A percentile compares a stretch with the other conserved stretches of the same genome.
These are phyloP conservation scores for Mesorhabditis spiculigera DNA, from an alignment of 2,888 invertebrate genomes.

Conservation along the genomic window DNA sequence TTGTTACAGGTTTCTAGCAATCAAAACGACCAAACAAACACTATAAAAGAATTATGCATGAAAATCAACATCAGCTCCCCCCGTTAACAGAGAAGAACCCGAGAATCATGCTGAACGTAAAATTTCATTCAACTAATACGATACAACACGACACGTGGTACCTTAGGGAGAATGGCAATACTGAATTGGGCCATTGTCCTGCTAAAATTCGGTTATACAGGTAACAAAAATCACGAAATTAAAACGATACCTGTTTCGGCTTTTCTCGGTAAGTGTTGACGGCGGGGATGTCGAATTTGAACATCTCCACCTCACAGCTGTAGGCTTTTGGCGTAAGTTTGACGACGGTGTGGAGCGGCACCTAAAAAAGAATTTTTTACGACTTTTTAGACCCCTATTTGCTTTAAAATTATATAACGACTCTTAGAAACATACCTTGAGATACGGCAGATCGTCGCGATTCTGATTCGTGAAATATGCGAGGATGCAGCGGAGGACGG, in stretches of 20 bases:
- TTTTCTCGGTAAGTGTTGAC: slow-evolving; percentile 84
- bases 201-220: too few species aligned
- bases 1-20: too few species aligned
- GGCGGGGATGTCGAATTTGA: slow-evolving; percentile 80
- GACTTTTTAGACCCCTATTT: too few species aligned
- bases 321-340: slow-evolving; percentile 84
- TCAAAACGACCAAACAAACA: too few species aligned
- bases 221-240: too few species aligned
- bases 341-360: slow-evolving; percentile 76
- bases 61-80: too few species aligned
- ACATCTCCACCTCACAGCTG: slow-evolving; percentile 80
- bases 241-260: slow-evolving; percentile 62
- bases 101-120: too few species aligned
- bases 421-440: slow-evolving; percentile 62
- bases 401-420: too few species aligned
- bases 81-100: too few species aligned
- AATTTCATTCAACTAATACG: not conserved
- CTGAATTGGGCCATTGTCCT: too few species aligned
- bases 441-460: slow-evolving; percentile 62
- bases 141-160: not conserved
- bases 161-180: too few species aligned
- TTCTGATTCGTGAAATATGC: slow-evolving; percentile 86
- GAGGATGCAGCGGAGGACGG: slow-evolving; percentile 80
- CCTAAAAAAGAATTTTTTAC: slow-evolving; percentile 33
- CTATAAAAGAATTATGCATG: too few species aligned